Conservation (phyloP, 2,888 invertebrate species). For the Molorchus minor region DNA sequence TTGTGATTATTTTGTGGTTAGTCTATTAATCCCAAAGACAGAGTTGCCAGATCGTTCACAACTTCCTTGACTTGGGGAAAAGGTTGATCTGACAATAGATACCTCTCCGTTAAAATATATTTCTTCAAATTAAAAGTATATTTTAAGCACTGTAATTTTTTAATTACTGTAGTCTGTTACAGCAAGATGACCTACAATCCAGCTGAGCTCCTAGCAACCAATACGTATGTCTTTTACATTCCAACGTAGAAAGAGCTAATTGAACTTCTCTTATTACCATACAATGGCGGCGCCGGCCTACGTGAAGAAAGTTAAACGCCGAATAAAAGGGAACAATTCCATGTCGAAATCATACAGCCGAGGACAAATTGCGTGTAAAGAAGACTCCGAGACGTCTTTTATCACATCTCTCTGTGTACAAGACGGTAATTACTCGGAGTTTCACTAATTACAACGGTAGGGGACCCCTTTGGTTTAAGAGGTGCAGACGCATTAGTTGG, state of each 20-base stretch:
- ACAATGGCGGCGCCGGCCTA: constrained; percentile 22
- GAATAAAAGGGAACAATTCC: constrained; percentile 1
- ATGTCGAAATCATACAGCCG: constrained; percentile 10
- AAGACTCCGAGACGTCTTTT: neutral
- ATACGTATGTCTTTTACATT: constrained; percentile 19
- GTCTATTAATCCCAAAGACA: too few relatives aligned
- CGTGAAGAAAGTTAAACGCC: constrained; percentile 15
- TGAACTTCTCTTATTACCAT: constrained; percentile 21
- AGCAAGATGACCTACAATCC: constrained; percentile 35
- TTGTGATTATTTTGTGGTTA: too few relatives aligned
- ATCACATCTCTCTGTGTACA: neutral
- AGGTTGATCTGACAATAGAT: neutral
- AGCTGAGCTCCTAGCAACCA: too few relatives aligned
- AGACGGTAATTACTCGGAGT: constrained; percentile 1
- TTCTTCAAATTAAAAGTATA: neutral
- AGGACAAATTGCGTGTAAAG: neutral
- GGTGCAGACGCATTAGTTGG: neutral
- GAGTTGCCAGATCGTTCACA: neutral
- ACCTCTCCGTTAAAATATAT: neutral
- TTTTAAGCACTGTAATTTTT: neutral
- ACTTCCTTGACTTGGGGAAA: neutral
- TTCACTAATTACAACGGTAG: neutral
- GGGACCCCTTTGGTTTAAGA: neutral
- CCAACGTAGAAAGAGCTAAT: constrained; percentile 8
- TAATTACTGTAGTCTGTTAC: neutral